These are phyloP conservation scores for Ischnura elegans DNA, from an alignment of 2,888 invertebrate species.

Conservation along the genomic window DNA sequence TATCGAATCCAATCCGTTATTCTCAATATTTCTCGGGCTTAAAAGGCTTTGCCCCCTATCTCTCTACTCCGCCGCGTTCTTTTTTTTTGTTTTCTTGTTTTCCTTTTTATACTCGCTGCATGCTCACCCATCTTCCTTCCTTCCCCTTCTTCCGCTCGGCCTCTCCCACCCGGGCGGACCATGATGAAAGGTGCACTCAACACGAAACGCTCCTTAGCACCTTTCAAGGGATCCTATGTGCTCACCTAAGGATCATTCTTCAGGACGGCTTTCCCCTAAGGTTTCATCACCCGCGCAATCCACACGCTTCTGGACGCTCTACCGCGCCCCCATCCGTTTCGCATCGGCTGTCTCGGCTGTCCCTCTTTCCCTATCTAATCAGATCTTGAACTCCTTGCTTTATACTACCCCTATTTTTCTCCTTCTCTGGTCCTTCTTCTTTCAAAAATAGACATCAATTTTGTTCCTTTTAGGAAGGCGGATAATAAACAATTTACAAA, in stretches of 20 bases:
- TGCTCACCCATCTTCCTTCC: slow-evolving; percentile 62
- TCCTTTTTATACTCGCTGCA: neutral
- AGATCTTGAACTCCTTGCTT: neutral
- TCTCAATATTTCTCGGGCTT: slow-evolving; percentile 60
- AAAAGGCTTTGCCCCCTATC: neutral
- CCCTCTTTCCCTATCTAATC: slow-evolving; percentile 43
- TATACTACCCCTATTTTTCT: neutral
- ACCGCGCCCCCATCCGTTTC: neutral
- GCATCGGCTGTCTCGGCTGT: slow-evolving; percentile 12
- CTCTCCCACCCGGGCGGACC: neutral
- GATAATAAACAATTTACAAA: too few species aligned
- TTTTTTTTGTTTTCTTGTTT: neutral
- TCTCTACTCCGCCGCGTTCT: neutral
- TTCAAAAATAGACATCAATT: too few species aligned
- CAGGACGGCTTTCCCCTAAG: neutral
- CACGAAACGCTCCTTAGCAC: slow-evolving; percentile 56
- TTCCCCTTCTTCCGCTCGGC: neutral
- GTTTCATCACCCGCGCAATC: too few species aligned
- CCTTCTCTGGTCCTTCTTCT: neutral
- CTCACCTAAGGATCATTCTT: neutral
- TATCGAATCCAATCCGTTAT: slow-evolving; percentile 66
- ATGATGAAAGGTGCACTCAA: slow-evolving; percentile 57
- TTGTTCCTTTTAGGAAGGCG: too few species aligned
- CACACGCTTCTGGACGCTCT: neutral
- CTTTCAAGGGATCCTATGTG: slow-evolving; percentile 57